Evolutionary conservation across 2,113 vertebrate genomes (phyloP), one percentile per base, ranked within the genome.

Genomic region (Delphinus delphis): DNA sequence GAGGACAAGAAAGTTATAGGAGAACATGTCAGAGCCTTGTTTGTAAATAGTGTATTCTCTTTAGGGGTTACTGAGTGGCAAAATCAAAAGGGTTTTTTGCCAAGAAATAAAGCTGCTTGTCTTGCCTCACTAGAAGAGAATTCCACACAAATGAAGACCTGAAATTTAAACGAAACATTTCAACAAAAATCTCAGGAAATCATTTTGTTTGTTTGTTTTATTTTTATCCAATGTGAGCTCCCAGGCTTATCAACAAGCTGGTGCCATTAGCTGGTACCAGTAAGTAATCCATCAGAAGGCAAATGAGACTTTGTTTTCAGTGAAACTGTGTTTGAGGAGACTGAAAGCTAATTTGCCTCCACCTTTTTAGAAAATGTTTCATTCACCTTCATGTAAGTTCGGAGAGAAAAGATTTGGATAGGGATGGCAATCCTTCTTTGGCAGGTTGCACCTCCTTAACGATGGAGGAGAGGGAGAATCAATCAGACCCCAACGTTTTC

Each of bases 21-120:
- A 63, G 76, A 80, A 93, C 77, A 82, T 82, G 8, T 5, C 68
- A 96, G 60, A 95, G 18, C 33, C 71, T 71, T 58, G 90, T 95
- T 95, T 97, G 90, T 92, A 95, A 96, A 93, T 90, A 81, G 44
- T 85, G 31, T 86, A 85, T 95, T 97, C 90, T 97, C 76, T 96
- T 88, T 25, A 84, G 81, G 77, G 90, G 71, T 82, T 90, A 84
- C 65, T 93, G 50, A 18, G 83, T 81, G 62, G 62, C 60, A 82
- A 73, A 95, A 77, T 23, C 23, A 88, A 90, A 89, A 92, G 83
- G 33, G 36, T 28, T n/a, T 25, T 70, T 89, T 73, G 89, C 80
- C 97, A 93, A 62, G 28, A 90, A 85, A 86, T 58, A 73, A 96
- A 90, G 80, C 80, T 85, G 36, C 58, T 82, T 97, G 90, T 76